phyloP scores from a whole-genome alignment of 2,888 invertebrate species.

The Bugula neritina region DNA sequence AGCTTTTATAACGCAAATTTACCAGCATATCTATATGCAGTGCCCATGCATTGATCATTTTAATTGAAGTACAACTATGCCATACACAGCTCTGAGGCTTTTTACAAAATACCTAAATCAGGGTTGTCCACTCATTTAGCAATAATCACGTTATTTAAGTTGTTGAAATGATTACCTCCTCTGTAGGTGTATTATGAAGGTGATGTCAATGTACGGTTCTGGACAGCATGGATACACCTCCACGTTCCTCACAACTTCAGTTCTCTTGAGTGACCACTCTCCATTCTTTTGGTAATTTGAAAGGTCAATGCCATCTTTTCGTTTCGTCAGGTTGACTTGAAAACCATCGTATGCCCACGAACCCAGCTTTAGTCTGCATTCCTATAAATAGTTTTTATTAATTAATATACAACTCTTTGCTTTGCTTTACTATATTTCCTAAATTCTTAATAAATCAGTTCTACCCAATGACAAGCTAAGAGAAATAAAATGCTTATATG shows the following conservation, averaged over 20 bases:
- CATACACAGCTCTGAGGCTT: too few relatives aligned
- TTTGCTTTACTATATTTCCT: neutral
- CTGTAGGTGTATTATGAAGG: conserved; percentile 56
- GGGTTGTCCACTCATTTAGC: too few relatives aligned
- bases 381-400: neutral
- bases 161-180: too few relatives aligned
- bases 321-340: conserved; percentile 46
- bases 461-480: too few relatives aligned
- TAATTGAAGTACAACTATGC: too few relatives aligned
- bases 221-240: conserved; percentile 56
- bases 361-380: conserved; percentile 47
- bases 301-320: conserved; percentile 53
- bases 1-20: too few relatives aligned
- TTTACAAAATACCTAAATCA: too few relatives aligned
- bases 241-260: conserved; percentile 55
- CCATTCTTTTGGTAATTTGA: conserved; percentile 59
- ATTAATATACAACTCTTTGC: neutral
- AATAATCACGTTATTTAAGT: too few relatives aligned
- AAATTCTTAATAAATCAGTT: too few relatives aligned
- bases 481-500: too few relatives aligned
- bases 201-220: conserved; percentile 58
- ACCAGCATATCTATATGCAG: too few relatives aligned
- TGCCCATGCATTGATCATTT: too few relatives aligned
- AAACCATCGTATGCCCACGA: conserved; percentile 51
- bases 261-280: conserved; percentile 58